phyloP scores from a whole-genome alignment of 1,140 invertebrate species.

The Trichonephila inaurata region DNA sequence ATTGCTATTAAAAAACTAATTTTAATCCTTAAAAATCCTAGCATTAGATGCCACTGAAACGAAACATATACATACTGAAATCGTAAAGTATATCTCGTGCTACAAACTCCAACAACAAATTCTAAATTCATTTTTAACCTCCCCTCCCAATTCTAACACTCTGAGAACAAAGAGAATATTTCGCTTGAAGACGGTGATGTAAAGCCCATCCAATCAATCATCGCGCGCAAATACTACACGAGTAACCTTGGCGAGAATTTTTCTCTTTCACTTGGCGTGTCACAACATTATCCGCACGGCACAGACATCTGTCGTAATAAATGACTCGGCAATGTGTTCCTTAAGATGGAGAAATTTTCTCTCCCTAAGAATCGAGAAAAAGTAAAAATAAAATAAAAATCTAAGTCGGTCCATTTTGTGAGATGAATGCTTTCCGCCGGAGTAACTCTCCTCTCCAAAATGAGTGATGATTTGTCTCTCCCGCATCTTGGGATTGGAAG shows the following conservation, averaged over 20 bases:
- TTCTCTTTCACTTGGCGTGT: constrained; percentile 76
- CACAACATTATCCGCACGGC: constrained; percentile 75
- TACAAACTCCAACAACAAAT: not conserved
- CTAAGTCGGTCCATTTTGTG: constrained; percentile 75
- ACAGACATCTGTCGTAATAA: constrained; percentile 76
- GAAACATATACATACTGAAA: not conserved
- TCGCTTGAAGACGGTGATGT: constrained; percentile 30
- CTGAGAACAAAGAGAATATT: constrained; percentile 36
- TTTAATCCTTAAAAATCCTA: no score
- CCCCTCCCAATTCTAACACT: not conserved
- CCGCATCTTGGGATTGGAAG: constrained; percentile 75
- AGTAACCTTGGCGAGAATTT: constrained; percentile 71
- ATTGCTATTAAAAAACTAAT: no score
- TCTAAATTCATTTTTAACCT: constrained; percentile 32
- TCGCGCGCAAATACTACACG: constrained; percentile 63
- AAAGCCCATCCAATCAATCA: constrained; percentile 61
- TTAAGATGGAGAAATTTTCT: constrained; percentile 75
- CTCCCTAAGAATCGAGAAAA: constrained; percentile 64
- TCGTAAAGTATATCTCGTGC: not conserved
- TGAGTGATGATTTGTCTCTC: constrained; percentile 76
- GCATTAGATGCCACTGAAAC: no score
- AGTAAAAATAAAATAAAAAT: constrained; percentile 72
- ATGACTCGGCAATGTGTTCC: constrained; percentile 76
- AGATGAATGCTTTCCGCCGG: constrained; percentile 76
- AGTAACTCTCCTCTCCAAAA: constrained; percentile 75